Evolutionary conservation across 2,113 vertebrate genomes (phyloP), one percentile per base, ranked within the genome.

Genomic region (Pimephales promelas): DNA sequence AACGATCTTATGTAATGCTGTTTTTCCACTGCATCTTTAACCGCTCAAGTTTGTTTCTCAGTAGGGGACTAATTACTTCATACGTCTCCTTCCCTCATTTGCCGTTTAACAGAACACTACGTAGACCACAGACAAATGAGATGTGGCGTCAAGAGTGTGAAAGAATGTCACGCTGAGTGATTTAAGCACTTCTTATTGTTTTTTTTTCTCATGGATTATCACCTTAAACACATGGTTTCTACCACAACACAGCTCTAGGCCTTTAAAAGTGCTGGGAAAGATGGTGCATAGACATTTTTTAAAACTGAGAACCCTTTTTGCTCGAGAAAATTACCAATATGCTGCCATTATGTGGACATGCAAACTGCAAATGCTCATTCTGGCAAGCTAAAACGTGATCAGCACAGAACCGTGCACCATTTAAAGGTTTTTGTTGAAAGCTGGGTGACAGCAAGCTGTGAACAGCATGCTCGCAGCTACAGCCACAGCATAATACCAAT

Each of bases 401-500:
- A 31, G 34, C 47, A 24, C 34, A 20, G 28, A 31, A 71, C 54
- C 54, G 24, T 43, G 73, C 72, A 59, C 56, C 31, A 10, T 82
- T 79, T 72, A 71, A 72, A 87, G 34, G 64, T 70, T 68, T 82
- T 64, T 82, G 66, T 43, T 87, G 81, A 87, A 87, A 82, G 82
- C 83, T 54, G 72, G 68, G 78, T 13, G 78, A 77, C 61, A 24
- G 86, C 86, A 84, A 84, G 86, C 86, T 87, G 86, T 82, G 83
- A 78, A 49, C 56, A 71, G 66, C 86, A 83, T 85, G 86, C 80
- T 87, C 43, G 7, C 20, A 52, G 80, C 56, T 72, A 83, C 75
- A 18, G 57, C 57, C 66, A 81, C 86, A 86, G 82, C 75, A 68
- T 86, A 90, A 86, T 84, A 87, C 87, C 66, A 66, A 75, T 87